These are phyloP conservation scores for Polyommatus iphigenia DNA, from an alignment of 2,888 invertebrate species.

Conservation along the genomic window DNA sequence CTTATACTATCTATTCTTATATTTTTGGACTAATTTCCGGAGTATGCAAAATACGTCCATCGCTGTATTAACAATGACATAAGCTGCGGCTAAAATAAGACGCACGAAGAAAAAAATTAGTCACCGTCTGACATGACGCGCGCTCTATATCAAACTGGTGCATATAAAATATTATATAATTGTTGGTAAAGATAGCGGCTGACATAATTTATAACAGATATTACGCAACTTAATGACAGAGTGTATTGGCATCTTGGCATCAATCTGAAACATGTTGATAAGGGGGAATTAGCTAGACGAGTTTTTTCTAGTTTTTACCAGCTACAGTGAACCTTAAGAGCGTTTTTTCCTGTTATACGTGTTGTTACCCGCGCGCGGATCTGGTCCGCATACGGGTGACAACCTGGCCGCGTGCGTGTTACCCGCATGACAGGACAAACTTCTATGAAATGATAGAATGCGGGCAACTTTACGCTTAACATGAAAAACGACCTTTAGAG, in stretches of 20 bases:
- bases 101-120: slow-evolving; percentile 3
- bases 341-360: no score
- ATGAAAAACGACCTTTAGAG: no score
- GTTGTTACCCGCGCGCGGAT: no score
- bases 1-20: background rate
- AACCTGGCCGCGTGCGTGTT: no score
- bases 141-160: slow-evolving; percentile 4
- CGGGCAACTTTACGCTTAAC: no score
- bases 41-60: background rate
- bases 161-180: slow-evolving; percentile 5
- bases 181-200: slow-evolving; percentile 12
- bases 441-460: no score
- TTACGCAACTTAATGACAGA: background rate
- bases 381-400: no score
- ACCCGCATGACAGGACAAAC: no score
- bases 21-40: background rate
- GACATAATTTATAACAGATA: slow-evolving; percentile 8
- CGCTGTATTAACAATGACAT: slow-evolving; percentile 19
- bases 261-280: background rate
- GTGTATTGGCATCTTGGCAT: background rate
- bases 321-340: background rate
- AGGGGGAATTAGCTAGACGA: background rate
- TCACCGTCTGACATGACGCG: slow-evolving; percentile 3
- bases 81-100: slow-evolving; percentile 12
- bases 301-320: background rate